These are phyloP conservation scores for Pteromalus puparum DNA, from an alignment of 1,140 invertebrate genomes.

Conservation along the genomic window DNA sequence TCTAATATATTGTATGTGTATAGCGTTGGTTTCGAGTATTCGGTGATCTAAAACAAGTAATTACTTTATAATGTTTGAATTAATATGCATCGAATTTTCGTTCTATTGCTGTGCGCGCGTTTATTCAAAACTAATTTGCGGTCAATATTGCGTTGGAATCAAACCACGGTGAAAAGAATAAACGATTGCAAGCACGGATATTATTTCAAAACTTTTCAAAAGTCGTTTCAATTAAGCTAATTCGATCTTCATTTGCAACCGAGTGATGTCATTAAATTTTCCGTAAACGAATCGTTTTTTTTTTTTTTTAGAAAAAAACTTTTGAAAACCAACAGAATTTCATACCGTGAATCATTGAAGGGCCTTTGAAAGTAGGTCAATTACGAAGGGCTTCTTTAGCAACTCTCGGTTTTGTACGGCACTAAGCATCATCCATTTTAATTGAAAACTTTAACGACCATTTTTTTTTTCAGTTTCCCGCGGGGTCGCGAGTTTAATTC, in stretches of 20 bases:
- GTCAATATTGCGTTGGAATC: not conserved
- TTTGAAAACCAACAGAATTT: not conserved
- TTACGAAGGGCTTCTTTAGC: slow-evolving; percentile 9
- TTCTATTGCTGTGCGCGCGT: not conserved
- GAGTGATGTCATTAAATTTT: no score
- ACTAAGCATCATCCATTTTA: slow-evolving; percentile 21
- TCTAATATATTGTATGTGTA: no score
- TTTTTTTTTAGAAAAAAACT: no score
- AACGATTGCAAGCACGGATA: no score
- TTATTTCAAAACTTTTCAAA: no score
- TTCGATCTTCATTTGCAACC: no score
- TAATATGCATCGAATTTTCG: slow-evolving; percentile 1
- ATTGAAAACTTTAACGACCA: slow-evolving; percentile 32
- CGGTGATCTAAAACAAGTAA: not conserved
- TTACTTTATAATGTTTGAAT: not conserved
- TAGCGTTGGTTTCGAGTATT: not conserved
- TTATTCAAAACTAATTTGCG: not conserved
- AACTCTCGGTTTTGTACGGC: not conserved
- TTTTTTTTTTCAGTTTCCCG: not conserved
- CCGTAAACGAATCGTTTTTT: no score
- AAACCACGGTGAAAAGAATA: no score
- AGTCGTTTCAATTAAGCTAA: no score
- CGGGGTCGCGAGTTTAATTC: not conserved
- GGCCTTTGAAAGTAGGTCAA: not conserved
- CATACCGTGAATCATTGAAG: not conserved